These are phyloP conservation scores for Xenentodon cancila DNA, from an alignment of 2,797 vertebrate species.

Conservation along the genomic window DNA sequence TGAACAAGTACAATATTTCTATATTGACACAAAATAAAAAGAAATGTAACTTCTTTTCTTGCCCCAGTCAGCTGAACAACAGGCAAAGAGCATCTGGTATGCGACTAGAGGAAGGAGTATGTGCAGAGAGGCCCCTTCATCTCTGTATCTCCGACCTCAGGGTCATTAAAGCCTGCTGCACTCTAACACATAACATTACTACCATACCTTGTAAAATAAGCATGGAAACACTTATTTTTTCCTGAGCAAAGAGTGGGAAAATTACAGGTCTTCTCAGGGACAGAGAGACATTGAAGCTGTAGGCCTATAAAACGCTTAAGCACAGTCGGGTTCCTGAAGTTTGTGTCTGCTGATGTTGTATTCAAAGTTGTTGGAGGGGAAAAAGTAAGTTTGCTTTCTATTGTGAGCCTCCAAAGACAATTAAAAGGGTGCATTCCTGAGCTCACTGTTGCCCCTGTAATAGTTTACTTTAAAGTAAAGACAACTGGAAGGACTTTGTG, in stretches of 20 bases:
- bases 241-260: conserved; percentile 15
- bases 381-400: conserved; percentile 74
- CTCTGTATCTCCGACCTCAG: conserved; percentile 43
- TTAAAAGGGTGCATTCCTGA: conserved; percentile 79
- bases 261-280: conserved; percentile 10
- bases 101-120: conserved; percentile 8
- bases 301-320: conserved; percentile 45
- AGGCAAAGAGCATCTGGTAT: conserved; percentile 17
- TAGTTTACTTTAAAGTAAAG: conserved; percentile 74
- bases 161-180: conserved; percentile 66
- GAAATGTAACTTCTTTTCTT: too few relatives aligned
- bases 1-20: too few relatives aligned
- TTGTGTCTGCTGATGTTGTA: conserved; percentile 54
- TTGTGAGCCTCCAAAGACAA: conserved; percentile 74
- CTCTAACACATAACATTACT: conserved; percentile 46
- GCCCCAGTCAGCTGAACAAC: neutral
- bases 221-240: conserved; percentile 47
- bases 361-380: conserved; percentile 56
- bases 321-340: conserved; percentile 30
- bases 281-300: conserved; percentile 44
- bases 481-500: conserved; percentile 51
- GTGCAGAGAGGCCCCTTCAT: conserved; percentile 12
- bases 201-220: conserved; percentile 36
- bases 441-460: conserved; percentile 73
- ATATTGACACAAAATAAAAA: too few relatives aligned